phyloP scores from a whole-genome alignment of 2,888 invertebrate species.

The Rhagonycha lutea region DNA sequence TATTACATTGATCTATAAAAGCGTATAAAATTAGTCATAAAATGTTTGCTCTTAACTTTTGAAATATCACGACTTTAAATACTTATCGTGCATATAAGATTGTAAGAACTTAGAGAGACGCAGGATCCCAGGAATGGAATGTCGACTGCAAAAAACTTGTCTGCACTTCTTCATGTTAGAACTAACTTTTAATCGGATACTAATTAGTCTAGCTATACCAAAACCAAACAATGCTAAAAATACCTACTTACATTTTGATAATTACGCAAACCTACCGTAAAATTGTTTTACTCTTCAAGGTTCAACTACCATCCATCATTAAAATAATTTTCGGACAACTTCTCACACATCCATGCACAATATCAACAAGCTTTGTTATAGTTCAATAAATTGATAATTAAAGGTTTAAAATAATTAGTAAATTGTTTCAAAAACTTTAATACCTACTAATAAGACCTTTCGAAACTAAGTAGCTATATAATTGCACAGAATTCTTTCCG shows the following conservation, averaged over 20 bases:
- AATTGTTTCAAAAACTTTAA: background rate
- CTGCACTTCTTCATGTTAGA: constrained; percentile 15
- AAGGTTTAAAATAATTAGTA: background rate
- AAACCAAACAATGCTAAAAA: constrained; percentile 4
- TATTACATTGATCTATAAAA: constrained; percentile 7
- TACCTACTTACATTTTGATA: background rate
- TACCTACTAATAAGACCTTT: background rate
- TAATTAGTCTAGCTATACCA: constrained; percentile 5
- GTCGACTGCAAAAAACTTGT: constrained; percentile 9
- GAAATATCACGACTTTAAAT: constrained; percentile 13
- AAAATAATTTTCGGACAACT: background rate
- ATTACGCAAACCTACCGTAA: background rate
- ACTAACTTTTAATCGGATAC: constrained; percentile 8
- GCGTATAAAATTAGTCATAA: constrained; percentile 8
- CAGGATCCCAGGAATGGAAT: constrained; percentile 4
- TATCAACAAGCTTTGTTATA: background rate
- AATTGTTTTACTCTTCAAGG: background rate
- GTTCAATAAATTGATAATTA: background rate
- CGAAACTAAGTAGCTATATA: background rate
- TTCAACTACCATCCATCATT: background rate
- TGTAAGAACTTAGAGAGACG: constrained; percentile 11
- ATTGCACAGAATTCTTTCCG: background rate
- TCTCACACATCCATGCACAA: background rate
- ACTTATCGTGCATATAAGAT: constrained; percentile 9
- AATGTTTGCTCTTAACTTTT: constrained; percentile 3